Conservation (phyloP, 2,113 vertebrate species). For the western clawed frog (Xenopus tropicalis) region DNA sequence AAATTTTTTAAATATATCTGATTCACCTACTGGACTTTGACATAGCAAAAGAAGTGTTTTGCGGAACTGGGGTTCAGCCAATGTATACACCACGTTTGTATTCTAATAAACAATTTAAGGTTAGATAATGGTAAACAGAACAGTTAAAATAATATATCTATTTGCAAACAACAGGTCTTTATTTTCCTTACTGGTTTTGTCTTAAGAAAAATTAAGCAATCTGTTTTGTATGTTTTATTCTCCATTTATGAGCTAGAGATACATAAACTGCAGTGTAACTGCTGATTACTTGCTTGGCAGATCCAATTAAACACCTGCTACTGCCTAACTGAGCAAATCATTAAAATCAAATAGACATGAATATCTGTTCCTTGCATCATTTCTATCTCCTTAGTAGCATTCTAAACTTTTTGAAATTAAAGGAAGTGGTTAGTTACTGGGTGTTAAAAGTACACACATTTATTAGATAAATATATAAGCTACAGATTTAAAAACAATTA, state of each 20-base stretch:
- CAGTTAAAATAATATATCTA: neutral
- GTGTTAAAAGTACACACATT: no score
- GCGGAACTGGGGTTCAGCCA: no score
- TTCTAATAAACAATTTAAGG: no score
- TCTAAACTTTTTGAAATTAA: neutral
- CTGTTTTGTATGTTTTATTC: constrained; percentile 47
- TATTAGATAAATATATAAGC: no score
- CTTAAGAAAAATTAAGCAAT: constrained; percentile 41
- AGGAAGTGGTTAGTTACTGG: no score
- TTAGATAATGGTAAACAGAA: no score
- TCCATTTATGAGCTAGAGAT: constrained; percentile 31
- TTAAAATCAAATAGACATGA: constrained; percentile 21
- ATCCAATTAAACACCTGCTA: constrained; percentile 52
- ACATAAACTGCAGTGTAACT: constrained; percentile 49
- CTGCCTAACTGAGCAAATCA: constrained; percentile 39
- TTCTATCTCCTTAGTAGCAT: constrained; percentile 6
- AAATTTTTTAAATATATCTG: no score
- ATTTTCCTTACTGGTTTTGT: constrained; percentile 11
- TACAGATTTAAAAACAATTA: no score
- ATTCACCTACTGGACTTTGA: no score
- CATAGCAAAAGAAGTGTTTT: no score
- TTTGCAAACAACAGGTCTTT: neutral
- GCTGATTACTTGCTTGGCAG: constrained; percentile 36
- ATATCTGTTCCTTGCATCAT: neutral
- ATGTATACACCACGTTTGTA: no score